A percentile compares a stretch with the other conserved stretches of the same genome.
Conservation (phyloP, 1,140 invertebrate genomes). For the Tenebrio molitor region DNA sequence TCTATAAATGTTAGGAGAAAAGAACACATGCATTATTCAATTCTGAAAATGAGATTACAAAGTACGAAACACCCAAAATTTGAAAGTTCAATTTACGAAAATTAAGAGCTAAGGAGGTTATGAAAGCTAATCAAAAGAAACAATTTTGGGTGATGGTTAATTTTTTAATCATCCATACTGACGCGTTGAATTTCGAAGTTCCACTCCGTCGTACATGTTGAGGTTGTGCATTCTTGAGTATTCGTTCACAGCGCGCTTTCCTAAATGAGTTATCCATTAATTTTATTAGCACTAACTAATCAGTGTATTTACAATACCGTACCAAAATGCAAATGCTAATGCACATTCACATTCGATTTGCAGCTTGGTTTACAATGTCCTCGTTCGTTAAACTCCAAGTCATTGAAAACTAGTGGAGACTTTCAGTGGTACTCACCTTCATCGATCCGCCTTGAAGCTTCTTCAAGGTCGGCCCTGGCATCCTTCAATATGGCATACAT, state of each 20-base stretch:
- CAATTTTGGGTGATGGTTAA: constrained; percentile 59
- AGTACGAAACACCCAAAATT: constrained; percentile 43
- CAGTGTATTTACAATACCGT: neutral
- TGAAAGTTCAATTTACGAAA: constrained; percentile 1
- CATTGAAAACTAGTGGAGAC: too few species aligned
- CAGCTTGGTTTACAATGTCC: constrained; percentile 14
- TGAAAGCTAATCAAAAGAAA: constrained; percentile 28
- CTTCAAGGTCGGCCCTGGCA: constrained; percentile 76
- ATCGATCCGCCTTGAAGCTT: constrained; percentile 77
- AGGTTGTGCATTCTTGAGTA: constrained; percentile 78
- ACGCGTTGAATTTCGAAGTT: constrained; percentile 77
- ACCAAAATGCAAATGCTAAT: constrained; percentile 4
- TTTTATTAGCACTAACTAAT: neutral
- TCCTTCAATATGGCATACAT: constrained; percentile 81
- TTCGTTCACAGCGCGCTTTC: constrained; percentile 74
- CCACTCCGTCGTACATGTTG: constrained; percentile 78
- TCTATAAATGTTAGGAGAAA: constrained; percentile 60
- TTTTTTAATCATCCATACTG: constrained; percentile 78
- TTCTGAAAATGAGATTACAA: constrained; percentile 35
- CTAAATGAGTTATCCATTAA: constrained; percentile 57
- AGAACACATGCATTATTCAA: constrained; percentile 56
- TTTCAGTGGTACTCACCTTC: constrained; percentile 72
- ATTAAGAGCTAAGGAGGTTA: constrained; percentile 5
- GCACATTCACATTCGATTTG: neutral
- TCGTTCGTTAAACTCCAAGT: too few species aligned